Evolutionary conservation across 2,888 invertebrate genomes (phyloP).

Genomic region (Dryomyza anilis): DNA sequence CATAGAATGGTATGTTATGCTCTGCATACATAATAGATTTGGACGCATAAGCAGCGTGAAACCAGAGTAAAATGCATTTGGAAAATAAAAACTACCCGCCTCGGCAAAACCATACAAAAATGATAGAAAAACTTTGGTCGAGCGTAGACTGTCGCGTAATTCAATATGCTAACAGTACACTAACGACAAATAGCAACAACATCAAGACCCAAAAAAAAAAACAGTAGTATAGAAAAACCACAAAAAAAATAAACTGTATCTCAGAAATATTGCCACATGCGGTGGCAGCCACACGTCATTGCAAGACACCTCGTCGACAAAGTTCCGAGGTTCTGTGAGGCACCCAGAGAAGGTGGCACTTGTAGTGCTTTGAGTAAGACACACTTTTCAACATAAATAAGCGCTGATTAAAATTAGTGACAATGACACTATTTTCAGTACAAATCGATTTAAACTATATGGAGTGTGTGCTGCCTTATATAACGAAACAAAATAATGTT

Average conservation of each 20-base stretch:
- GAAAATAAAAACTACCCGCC: too few relatives aligned
- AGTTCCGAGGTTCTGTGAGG: background rate
- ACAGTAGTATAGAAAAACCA: slow-evolving; percentile 22
- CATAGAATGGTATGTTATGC: too few relatives aligned
- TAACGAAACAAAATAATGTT: background rate
- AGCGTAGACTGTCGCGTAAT: slow-evolving; percentile 6
- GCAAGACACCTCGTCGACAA: slow-evolving; percentile 15
- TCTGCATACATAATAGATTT: too few relatives aligned
- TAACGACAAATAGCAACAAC: slow-evolving; percentile 14
- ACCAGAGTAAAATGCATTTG: too few relatives aligned
- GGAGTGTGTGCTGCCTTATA: background rate
- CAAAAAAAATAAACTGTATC: background rate
- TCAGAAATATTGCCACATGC: slow-evolving; percentile 12
- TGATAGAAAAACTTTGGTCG: background rate
- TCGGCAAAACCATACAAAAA: too few relatives aligned
- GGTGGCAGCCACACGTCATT: background rate
- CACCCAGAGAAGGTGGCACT: slow-evolving; percentile 28
- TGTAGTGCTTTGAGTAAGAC: slow-evolving; percentile 40
- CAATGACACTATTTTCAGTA: slow-evolving; percentile 21
- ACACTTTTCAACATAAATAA: slow-evolving; percentile 34
- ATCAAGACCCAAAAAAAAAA: slow-evolving; percentile 26
- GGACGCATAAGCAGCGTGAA: too few relatives aligned
- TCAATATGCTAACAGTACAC: slow-evolving; percentile 15
- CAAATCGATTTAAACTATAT: slow-evolving; percentile 9
- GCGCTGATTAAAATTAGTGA: slow-evolving; percentile 22